Conservation (phyloP, 2,797 vertebrate species). For the Eidolon dupreanum region DNA sequence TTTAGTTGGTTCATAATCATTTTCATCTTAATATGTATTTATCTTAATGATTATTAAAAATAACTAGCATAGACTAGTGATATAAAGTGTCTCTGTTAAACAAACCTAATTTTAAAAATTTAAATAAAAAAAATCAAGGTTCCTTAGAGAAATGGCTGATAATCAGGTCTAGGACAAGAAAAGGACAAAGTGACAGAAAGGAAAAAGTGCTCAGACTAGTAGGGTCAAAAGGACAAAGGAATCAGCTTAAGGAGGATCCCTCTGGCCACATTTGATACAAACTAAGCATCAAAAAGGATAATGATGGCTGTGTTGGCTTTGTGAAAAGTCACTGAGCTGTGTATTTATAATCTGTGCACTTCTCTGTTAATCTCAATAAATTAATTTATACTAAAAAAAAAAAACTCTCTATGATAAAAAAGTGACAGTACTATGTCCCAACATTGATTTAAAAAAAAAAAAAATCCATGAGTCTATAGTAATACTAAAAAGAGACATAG, state of each 20-base stretch:
- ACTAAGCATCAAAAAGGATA: background rate
- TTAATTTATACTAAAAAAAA: background rate
- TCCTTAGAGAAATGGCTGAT: background rate
- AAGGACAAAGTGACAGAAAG: background rate
- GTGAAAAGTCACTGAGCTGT: background rate
- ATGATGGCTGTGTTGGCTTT: background rate
- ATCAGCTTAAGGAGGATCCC: background rate
- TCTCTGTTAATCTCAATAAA: background rate
- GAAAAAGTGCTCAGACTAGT: background rate
- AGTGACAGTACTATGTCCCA: background rate
- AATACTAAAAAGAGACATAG: background rate
- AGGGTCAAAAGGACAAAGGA: background rate
- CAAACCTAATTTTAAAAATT: background rate
- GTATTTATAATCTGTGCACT: background rate
- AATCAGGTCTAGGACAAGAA: background rate
- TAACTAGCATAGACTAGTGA: background rate
- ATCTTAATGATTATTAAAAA: slow-evolving; percentile 37
- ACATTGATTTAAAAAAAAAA: background rate
- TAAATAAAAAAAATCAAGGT: background rate
- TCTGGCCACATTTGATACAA: background rate
- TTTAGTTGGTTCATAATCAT: background rate
- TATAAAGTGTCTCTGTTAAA: background rate
- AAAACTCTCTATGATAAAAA: background rate
- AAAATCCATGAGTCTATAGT: background rate
- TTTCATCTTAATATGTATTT: background rate